Evolutionary conservation across 2,888 invertebrate genomes (phyloP), one percentile per base, ranked within the genome.

Genomic region (Tuberolachnus salignus): DNA sequence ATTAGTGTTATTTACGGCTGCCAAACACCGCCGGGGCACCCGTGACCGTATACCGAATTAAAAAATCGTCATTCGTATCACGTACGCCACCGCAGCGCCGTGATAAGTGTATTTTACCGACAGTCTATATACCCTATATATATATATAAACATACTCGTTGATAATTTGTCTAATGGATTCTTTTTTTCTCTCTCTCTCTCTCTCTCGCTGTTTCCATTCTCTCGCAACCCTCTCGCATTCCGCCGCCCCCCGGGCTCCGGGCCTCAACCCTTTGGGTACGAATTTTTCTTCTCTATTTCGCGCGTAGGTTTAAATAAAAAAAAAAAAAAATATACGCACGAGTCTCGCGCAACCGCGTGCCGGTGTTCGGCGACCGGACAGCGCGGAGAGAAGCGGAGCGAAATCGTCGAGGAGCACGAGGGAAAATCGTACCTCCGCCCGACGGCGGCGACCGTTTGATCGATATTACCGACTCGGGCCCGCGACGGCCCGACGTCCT

Each of bases 101-200:
- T 49, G 61, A 72, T 55, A 61, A 49, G 59, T 26, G 46, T 72
- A 57, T 49, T 49, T 59, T 53, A n/a, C n/a, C n/a, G n/a, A n/a
- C n/a, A n/a, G n/a, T n/a, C n/a, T n/a, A n/a, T n/a, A n/a, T 21
- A 21, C 14, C 13, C 8, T 2, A 14, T 21, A 21, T 13, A 21
- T 16, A 11, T n/a, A 53, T 44, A 34, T n/a, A n/a, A n/a, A n/a
- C 55, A n/a, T 21, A 23, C 23, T 14, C n/a, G n/a, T n/a, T n/a
- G n/a, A 34, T 61, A 49, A 72, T 72, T 72, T 61, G 72, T 72
- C 72, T 61, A 72, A 72, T 72, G 72, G 72, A 26, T 21, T 34
- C 26, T 69, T 19, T 34, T 69, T 34, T 53, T 67, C 2, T 69
- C 1, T 19, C 19, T 0, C 8, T n/a, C 1, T 69, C 19, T 34